A percentile compares a stretch with the other conserved stretches of the same genome.
Conservation (phyloP, 2,888 invertebrate species). For the Heliconius aoede region DNA sequence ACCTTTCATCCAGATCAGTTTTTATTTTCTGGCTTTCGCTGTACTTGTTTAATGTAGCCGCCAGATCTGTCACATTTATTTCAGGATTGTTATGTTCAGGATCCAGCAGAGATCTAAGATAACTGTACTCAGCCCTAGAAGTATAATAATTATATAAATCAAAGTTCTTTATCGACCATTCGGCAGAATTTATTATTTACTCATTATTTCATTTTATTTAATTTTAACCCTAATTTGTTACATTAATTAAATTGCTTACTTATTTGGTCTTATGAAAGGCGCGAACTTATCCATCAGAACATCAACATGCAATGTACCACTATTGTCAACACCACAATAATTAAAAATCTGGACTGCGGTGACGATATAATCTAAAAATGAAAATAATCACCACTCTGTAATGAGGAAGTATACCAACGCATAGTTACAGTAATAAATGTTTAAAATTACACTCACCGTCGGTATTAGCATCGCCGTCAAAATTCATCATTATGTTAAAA, state of each 20-base stretch:
- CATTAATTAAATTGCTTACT: slow-evolving; percentile 60
- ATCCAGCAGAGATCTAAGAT: slow-evolving; percentile 70
- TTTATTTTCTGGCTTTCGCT: slow-evolving; percentile 72
- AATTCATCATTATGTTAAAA: slow-evolving; percentile 61
- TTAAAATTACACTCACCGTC: slow-evolving; percentile 64
- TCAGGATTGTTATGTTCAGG: slow-evolving; percentile 73
- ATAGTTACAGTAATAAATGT: slow-evolving; percentile 61
- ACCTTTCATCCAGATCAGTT: slow-evolving; percentile 77
- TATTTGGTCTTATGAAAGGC: slow-evolving; percentile 75
- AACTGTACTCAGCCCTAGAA: slow-evolving; percentile 67
- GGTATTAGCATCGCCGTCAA: slow-evolving; percentile 64
- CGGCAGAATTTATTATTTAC: background rate
- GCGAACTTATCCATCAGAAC: slow-evolving; percentile 76
- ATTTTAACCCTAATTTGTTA: background rate
- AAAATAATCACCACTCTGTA: slow-evolving; percentile 54
- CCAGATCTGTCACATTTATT: slow-evolving; percentile 68
- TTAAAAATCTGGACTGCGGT: slow-evolving; percentile 78
- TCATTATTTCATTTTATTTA: background rate
- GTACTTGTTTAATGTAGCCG: slow-evolving; percentile 68
- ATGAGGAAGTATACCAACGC: slow-evolving; percentile 68
- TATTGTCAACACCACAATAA: slow-evolving; percentile 70
- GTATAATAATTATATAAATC: slow-evolving; percentile 33
- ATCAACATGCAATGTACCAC: slow-evolving; percentile 68
- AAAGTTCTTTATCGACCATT: background rate
- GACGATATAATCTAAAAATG: slow-evolving; percentile 72